phyloP scores from a whole-genome alignment of 2,797 vertebrate species.

The Nyctibius grandis region DNA sequence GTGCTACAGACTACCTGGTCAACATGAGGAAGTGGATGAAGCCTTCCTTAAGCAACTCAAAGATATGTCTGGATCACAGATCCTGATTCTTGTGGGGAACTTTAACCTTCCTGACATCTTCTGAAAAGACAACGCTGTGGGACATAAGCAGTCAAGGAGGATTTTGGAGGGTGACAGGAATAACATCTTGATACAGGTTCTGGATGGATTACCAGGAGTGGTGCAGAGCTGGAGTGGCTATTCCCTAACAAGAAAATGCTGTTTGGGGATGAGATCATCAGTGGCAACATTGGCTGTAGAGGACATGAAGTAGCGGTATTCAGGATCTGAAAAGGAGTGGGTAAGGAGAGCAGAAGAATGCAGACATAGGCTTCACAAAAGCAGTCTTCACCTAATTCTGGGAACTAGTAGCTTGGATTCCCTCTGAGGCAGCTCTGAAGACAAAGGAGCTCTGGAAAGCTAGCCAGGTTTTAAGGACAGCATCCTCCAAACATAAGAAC shows the following conservation, averaged over 20 bases:
- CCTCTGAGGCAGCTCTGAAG: not conserved
- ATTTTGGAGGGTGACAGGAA: not conserved
- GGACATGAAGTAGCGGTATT: not conserved
- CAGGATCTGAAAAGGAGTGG: not conserved
- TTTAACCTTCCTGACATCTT: not conserved
- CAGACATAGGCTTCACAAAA: not conserved
- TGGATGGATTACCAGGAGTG: not conserved
- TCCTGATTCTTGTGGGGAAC: fast-evolving
- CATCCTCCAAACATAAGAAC: not conserved
- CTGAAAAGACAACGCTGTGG: not conserved
- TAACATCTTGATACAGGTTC: not conserved
- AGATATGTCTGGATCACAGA: not conserved
- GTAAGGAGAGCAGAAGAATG: not conserved
- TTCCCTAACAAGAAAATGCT: not conserved
- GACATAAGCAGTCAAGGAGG: not conserved
- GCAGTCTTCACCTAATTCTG: not conserved
- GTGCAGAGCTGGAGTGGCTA: not conserved
- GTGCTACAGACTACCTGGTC: not conserved
- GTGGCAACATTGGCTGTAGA: not conserved
- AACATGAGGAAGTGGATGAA: not conserved
- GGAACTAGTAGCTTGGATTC: not conserved
- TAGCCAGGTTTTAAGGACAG: not conserved
- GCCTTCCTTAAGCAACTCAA: not conserved
- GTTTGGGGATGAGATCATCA: not conserved
- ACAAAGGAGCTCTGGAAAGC: not conserved